Percentiles rank a stretch among this genome's conserved stretches.
These are phyloP conservation scores for Boulengeromyrus knoepffleri DNA, from an alignment of 2,113 vertebrate genomes.

Conservation along the genomic window DNA sequence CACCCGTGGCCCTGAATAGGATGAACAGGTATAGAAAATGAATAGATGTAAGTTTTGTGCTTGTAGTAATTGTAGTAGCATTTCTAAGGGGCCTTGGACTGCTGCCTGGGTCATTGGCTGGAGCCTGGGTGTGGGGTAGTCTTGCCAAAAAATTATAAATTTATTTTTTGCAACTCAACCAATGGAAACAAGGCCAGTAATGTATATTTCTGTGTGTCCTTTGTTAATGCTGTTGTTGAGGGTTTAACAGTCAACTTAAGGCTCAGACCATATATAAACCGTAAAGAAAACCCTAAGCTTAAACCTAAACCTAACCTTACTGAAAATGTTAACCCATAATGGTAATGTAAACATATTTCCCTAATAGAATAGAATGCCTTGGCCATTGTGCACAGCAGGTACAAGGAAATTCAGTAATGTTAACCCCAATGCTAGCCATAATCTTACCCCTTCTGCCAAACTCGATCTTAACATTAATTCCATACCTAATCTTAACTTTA, in stretches of 20 bases:
- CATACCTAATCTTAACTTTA: neutral
- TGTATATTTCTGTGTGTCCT: neutral
- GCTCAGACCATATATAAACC: neutral
- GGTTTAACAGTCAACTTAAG: neutral
- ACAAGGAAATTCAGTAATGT: neutral
- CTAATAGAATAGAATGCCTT: neutral
- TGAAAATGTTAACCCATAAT: neutral
- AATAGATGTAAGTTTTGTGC: neutral
- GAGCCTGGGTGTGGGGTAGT: neutral
- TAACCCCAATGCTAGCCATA: neutral
- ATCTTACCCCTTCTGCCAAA: neutral
- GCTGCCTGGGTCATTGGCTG: neutral
- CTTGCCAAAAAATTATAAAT: neutral
- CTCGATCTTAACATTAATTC: neutral
- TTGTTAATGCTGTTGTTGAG: neutral
- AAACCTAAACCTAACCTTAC: neutral
- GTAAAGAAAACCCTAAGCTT: neutral
- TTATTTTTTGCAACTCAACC: neutral
- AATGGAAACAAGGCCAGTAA: neutral
- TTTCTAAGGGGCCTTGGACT: neutral
- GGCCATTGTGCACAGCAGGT: neutral
- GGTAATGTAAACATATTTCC: neutral
- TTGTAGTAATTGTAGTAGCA: neutral
- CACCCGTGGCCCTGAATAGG: neutral
- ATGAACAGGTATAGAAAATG: neutral